Conservation (phyloP, 2,113 vertebrate species). For the Vireo altiloquus region DNA sequence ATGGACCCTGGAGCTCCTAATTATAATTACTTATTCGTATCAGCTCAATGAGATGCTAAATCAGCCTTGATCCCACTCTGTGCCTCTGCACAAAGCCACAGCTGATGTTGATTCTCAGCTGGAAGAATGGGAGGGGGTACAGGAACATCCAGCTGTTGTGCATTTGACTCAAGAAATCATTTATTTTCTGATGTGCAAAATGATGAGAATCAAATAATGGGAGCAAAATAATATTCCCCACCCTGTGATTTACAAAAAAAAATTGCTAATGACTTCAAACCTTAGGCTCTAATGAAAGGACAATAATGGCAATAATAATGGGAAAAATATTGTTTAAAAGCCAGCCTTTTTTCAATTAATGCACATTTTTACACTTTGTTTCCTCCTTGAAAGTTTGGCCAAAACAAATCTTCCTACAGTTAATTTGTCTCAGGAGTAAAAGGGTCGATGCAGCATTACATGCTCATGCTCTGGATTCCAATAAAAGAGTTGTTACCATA, state of each 20-base stretch:
- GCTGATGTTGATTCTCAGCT: conserved; percentile 21
- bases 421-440: conserved; percentile 39
- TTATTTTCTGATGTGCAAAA: conserved; percentile 4
- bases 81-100: conserved; percentile 26
- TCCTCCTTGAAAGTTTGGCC: conserved; percentile 31
- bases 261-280: background rate
- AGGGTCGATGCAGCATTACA: background rate
- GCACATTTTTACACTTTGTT: conserved; percentile 18
- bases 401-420: conserved; percentile 13
- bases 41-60: conserved; percentile 25
- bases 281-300: background rate
- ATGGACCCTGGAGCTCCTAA: conserved; percentile 35
- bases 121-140: conserved; percentile 2
- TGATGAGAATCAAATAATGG: background rate
- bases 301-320: background rate
- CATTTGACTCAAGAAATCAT: background rate
- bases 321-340: conserved; percentile 13
- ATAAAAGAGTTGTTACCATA: conserved; percentile 50
- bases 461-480: conserved; percentile 19
- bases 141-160: conserved; percentile 36
- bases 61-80: background rate
- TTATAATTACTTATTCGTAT: conserved; percentile 38
- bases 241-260: background rate
- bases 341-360: background rate
- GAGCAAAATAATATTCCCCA: conserved; percentile 7